phyloP scores from a whole-genome alignment of 2,113 vertebrate species.

The Rhinolophus ferrumequinum region DNA sequence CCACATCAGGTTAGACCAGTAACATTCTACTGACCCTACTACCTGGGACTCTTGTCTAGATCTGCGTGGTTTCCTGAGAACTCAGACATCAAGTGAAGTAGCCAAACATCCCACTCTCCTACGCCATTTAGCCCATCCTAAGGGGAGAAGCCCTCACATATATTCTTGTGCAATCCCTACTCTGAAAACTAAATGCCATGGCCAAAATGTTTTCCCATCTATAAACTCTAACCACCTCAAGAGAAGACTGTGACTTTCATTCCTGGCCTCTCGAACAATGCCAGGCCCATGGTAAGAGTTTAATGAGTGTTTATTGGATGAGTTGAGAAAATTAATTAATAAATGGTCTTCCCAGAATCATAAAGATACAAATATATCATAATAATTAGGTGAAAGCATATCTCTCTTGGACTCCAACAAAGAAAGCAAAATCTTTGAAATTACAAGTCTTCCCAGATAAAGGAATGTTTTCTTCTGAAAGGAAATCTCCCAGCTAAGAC shows the following conservation, averaged over 20 bases:
- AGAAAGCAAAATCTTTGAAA: constrained; percentile 40
- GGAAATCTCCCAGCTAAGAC: constrained; percentile 8
- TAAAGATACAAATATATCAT: constrained; percentile 25
- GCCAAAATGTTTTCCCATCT: background rate
- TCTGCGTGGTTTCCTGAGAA: background rate
- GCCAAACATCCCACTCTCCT: background rate
- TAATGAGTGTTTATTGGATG: background rate
- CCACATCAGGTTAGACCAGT: background rate
- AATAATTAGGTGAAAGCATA: constrained; percentile 28
- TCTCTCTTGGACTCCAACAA: constrained; percentile 14
- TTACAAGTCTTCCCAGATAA: constrained; percentile 36
- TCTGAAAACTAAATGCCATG: background rate
- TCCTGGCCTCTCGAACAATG: background rate
- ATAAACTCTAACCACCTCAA: background rate
- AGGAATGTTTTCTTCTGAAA: constrained; percentile 18
- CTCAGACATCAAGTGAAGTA: background rate
- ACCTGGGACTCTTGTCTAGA: background rate
- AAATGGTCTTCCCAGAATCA: constrained; percentile 26
- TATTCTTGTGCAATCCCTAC: background rate
- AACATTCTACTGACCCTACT: background rate
- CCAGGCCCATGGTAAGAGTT: background rate
- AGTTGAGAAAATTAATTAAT: constrained; percentile 40
- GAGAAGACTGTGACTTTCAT: background rate
- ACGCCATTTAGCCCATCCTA: background rate
- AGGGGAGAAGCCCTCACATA: background rate